Conservation (phyloP, 2,888 invertebrate genomes). For the Nomada flava region DNA sequence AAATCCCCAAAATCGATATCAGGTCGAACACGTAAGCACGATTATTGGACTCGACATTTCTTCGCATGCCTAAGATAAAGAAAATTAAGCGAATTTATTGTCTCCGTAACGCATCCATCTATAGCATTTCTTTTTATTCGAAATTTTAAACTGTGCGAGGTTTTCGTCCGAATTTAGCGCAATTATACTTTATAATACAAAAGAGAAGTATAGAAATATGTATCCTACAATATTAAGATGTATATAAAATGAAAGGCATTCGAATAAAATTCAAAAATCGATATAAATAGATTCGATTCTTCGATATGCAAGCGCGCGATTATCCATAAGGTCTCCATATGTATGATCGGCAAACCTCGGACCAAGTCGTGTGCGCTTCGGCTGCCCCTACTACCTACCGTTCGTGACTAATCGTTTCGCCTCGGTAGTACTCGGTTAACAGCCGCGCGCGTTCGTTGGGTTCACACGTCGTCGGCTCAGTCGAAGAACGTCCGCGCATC, state of each 20-base stretch:
- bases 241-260: constrained; percentile 33
- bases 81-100: constrained; percentile 1
- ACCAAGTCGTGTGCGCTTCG: constrained; percentile 17
- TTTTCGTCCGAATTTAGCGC: background rate
- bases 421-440: constrained; percentile 14
- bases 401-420: background rate
- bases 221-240: constrained; percentile 16
- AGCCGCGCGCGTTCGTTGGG: constrained; percentile 25
- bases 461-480: constrained; percentile 36
- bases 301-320: constrained; percentile 20
- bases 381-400: background rate
- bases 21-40: background rate
- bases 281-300: background rate
- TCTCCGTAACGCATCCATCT: background rate
- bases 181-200: background rate
- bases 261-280: constrained; percentile 24
- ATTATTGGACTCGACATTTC: background rate
- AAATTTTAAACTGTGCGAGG: background rate
- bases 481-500: constrained; percentile 41
- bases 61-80: background rate
- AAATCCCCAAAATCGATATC: background rate
- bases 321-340: background rate
- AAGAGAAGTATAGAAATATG: background rate
- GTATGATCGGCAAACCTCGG: constrained; percentile 23
- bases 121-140: background rate